These are phyloP conservation scores for Drosophila multiciliata DNA, from an alignment of 2,888 invertebrate species.

Conservation along the genomic window DNA sequence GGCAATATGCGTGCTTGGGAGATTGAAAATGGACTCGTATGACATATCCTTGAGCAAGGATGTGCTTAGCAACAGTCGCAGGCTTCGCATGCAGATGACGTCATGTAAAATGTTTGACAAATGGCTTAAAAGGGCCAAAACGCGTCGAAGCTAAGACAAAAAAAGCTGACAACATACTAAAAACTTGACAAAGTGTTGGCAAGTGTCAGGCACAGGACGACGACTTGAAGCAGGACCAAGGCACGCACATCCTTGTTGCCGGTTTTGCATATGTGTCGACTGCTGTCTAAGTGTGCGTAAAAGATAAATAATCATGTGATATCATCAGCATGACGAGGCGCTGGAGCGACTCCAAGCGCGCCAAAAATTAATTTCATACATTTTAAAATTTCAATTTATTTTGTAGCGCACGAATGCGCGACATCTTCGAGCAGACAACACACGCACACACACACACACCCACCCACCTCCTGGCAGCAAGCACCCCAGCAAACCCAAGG, in stretches of 20 bases:
- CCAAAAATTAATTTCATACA: conserved; percentile 80
- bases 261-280: conserved; percentile 71
- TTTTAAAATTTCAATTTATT: conserved; percentile 83
- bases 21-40: conserved; percentile 5
- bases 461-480: neutral
- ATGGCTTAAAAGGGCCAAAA: conserved; percentile 69
- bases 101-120: conserved; percentile 74
- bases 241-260: conserved; percentile 50
- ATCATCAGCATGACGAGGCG: conserved; percentile 60
- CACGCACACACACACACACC: conserved; percentile 9
- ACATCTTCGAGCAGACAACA: conserved; percentile 66
- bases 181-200: conserved; percentile 81
- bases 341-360: conserved; percentile 46
- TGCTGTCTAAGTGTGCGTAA: conserved; percentile 74
- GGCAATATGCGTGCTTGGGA: neutral
- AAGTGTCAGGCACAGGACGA: conserved; percentile 66
- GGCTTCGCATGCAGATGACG: conserved; percentile 62
- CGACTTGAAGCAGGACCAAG: conserved; percentile 5
- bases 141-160: conserved; percentile 39
- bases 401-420: conserved; percentile 74
- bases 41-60: conserved; percentile 8
- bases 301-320: conserved; percentile 80
- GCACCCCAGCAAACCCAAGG: conserved; percentile 15
- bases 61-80: conserved; percentile 20
- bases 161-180: conserved; percentile 75